Evolutionary conservation across 2,113 vertebrate species (phyloP), one percentile per base, ranked within the genome.

Genomic region (Martes martes): DNA sequence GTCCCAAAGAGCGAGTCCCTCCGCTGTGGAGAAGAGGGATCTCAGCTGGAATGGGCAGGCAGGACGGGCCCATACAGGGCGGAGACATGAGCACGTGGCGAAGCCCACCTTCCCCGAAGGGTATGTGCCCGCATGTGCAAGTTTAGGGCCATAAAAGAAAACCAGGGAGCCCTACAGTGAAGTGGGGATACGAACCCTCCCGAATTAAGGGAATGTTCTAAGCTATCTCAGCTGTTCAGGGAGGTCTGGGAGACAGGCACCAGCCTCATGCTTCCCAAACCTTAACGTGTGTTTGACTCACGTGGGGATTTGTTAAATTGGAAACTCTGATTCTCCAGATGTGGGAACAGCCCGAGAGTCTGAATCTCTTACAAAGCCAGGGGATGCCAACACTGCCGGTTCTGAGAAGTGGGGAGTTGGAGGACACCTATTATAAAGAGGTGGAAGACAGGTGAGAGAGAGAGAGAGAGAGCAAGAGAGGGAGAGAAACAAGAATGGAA

Each of bases 1-100:
- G 81, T 61, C 71, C 52, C 39, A 61, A 84, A 73, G 47, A 74
- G 71, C 24, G 31, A 16, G 78, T 11, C 39, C 28, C 3, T 1
- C 21, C n/a, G 24, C 36, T 65, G 23, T 14, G 36, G 45, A 45
- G 39, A 69, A 26, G 19, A 24, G 50, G 0, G 0, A 0, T 61
- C 42, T 28, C 39, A 8, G 14, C 28, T 59, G 63, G 78, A 47
- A n/a, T 0, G 2, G 2, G 28, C 16, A 36, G 59, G 7, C 2
- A 7, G 18, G 18, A 31, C 0, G 23, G 19, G 80, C 4, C 14
- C 3, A 1, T 0, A 4, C 9, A 13, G 81, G 8, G 14, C 19
- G 1, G 9, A 83, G 81, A 15, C 1, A 23, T 8, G 33, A 28
- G 39, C 2, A 2, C 9, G 13, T 31, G 8, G n/a, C 50, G 11